Evolutionary conservation across 2,888 invertebrate species (phyloP).

Genomic region (Pheosia gnoma): DNA sequence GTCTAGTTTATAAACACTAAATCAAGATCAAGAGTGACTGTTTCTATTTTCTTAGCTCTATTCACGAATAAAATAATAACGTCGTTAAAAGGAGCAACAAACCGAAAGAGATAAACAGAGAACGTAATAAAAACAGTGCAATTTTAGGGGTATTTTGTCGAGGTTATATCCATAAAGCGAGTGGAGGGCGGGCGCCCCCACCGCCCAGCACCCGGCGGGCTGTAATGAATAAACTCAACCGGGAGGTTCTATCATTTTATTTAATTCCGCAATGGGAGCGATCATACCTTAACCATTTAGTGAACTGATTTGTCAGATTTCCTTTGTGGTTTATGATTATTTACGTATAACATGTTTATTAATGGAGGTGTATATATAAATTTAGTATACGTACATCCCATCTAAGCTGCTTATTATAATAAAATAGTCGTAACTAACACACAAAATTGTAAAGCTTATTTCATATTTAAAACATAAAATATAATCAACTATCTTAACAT

Average conservation of each 20-base stretch:
- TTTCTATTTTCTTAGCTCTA: conserved; percentile 52
- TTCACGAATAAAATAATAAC: conserved; percentile 79
- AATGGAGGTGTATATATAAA: not conserved
- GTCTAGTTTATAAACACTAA: not conserved
- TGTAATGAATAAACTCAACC: conserved; percentile 83
- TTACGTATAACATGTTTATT: not conserved
- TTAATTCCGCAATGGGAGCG: conserved; percentile 77
- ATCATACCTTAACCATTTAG: conserved; percentile 65
- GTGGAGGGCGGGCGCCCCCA: conserved; percentile 59
- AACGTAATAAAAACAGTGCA: conserved; percentile 84
- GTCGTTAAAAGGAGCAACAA: conserved; percentile 78
- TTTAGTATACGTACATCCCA: no score
- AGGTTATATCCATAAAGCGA: conserved; percentile 83
- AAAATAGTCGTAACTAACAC: no score
- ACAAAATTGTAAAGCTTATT: no score
- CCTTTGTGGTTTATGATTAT: not conserved
- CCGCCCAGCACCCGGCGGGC: conserved; percentile 62
- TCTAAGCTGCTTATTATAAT: no score
- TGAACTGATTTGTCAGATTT: conserved; percentile 53
- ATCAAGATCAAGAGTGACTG: conserved; percentile 38
- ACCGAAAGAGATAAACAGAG: conserved; percentile 82
- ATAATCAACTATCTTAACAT: not conserved
- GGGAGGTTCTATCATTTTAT: conserved; percentile 75
- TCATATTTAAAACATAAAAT: no score
- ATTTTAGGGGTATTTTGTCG: conserved; percentile 84